Conservation (phyloP, 2,797 vertebrate genomes). For the Manis crassicaudata region DNA sequence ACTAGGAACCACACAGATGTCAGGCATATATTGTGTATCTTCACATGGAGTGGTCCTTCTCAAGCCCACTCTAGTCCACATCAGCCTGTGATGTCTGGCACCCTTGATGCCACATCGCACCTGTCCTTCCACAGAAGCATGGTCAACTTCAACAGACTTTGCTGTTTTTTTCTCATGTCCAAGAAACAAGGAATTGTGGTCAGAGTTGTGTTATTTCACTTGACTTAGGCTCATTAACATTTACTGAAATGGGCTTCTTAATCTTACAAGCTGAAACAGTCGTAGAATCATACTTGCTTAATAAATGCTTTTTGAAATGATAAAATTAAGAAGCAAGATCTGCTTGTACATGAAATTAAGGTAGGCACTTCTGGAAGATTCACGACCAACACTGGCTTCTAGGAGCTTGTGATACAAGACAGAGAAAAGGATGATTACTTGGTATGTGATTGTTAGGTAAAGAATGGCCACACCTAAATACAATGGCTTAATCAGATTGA, state of each 20-base stretch:
- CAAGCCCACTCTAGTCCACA: not conserved
- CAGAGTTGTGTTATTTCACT: not conserved
- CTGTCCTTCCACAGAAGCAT: not conserved
- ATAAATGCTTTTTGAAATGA: not conserved
- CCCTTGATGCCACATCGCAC: not conserved
- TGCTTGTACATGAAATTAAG: not conserved
- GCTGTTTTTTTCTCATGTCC: not conserved
- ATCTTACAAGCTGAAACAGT: not conserved
- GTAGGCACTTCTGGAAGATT: not conserved
- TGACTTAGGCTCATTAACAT: not conserved
- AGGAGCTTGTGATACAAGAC: not conserved
- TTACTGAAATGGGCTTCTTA: not conserved
- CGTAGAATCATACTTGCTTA: not conserved
- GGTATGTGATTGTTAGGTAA: not conserved
- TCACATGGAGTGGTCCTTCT: not conserved
- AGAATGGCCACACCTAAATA: not conserved
- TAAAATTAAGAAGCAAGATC: not conserved
- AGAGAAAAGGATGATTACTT: not conserved
- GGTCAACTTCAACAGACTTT: not conserved
- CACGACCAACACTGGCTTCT: not conserved
- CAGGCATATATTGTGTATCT: not conserved
- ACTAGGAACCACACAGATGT: not conserved
- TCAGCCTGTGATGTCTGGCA: not conserved
- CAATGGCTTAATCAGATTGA: not conserved
- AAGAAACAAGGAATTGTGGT: not conserved